Conservation (phyloP, 2,888 invertebrate genomes). For the Mythimna pallens region DNA sequence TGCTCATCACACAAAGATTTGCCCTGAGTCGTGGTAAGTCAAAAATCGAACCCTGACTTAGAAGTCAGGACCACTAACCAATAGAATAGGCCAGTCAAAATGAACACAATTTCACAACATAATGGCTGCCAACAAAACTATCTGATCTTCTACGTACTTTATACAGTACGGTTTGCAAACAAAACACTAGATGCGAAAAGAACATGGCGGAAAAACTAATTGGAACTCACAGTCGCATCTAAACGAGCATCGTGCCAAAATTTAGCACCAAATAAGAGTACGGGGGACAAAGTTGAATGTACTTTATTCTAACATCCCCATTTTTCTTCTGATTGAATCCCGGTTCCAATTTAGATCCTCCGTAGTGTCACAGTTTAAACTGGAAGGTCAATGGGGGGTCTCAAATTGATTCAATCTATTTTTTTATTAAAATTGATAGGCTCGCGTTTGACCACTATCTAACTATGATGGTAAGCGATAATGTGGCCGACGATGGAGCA, state of each 20-base stretch:
- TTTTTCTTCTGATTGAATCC: conserved; percentile 66
- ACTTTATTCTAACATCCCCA: conserved; percentile 54
- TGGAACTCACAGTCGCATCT: conserved; percentile 43
- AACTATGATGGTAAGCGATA: too few relatives aligned
- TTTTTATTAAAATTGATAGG: too few relatives aligned
- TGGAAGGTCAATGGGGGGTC: conserved; percentile 60
- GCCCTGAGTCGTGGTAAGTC: too few relatives aligned
- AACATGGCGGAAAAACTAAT: conserved; percentile 50
- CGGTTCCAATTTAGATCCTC: conserved; percentile 60
- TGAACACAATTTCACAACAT: background rate
- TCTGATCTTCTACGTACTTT: conserved; percentile 8
- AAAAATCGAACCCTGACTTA: too few relatives aligned
- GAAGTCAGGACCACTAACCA: too few relatives aligned
- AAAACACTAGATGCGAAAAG: conserved; percentile 27
- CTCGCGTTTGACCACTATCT: too few relatives aligned
- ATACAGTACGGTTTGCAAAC: conserved; percentile 26
- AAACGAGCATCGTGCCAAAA: conserved; percentile 53
- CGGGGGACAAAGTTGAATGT: conserved; percentile 47
- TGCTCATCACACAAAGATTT: too few relatives aligned
- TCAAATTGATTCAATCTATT: conserved; percentile 66
- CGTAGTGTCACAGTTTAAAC: conserved; percentile 51
- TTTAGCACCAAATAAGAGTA: conserved; percentile 56
- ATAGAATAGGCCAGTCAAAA: too few relatives aligned
- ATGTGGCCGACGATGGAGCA: too few relatives aligned
- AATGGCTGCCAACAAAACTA: conserved; percentile 9